phyloP scores from a whole-genome alignment of 1,140 invertebrate genomes.

The Lepeophtheirus salmonis region DNA sequence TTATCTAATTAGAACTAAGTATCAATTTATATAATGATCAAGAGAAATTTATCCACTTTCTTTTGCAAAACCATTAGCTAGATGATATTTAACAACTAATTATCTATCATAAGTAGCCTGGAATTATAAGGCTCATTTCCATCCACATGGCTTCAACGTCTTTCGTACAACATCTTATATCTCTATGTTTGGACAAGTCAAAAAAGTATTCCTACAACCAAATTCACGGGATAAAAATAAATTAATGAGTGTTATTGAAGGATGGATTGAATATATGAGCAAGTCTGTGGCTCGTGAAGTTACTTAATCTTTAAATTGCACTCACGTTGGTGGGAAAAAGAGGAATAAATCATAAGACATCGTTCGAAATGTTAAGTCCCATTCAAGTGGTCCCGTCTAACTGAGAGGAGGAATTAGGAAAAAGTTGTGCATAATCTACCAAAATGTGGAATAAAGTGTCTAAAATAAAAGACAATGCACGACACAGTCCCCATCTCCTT shows the following conservation, averaged over 20 bases:
- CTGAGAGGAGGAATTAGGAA: conserved; percentile 67
- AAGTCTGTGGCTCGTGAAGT: conserved; percentile 71
- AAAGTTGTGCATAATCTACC: conserved; percentile 59
- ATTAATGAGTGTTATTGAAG: conserved; percentile 52
- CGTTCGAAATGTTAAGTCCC: conserved; percentile 88
- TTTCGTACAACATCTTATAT: conserved; percentile 56
- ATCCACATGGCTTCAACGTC: no score
- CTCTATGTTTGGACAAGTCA: conserved; percentile 54
- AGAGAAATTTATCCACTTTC: no score
- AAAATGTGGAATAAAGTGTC: no score
- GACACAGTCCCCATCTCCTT: no score
- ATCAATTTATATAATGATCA: no score
- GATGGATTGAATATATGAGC: conserved; percentile 86
- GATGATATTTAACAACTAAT: no score
- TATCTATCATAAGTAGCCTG: no score
- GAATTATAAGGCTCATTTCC: no score
- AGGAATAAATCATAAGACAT: conserved; percentile 67
- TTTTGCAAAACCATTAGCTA: no score
- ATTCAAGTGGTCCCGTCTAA: conserved; percentile 88
- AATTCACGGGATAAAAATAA: neutral
- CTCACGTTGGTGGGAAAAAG: conserved; percentile 61
- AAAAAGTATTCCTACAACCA: conserved; percentile 60
- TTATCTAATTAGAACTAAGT: no score
- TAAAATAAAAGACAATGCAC: no score
- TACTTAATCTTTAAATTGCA: conserved; percentile 58